These are phyloP conservation scores for Diorhabda sublineata DNA, from an alignment of 1,140 invertebrate genomes.

Conservation along the genomic window DNA sequence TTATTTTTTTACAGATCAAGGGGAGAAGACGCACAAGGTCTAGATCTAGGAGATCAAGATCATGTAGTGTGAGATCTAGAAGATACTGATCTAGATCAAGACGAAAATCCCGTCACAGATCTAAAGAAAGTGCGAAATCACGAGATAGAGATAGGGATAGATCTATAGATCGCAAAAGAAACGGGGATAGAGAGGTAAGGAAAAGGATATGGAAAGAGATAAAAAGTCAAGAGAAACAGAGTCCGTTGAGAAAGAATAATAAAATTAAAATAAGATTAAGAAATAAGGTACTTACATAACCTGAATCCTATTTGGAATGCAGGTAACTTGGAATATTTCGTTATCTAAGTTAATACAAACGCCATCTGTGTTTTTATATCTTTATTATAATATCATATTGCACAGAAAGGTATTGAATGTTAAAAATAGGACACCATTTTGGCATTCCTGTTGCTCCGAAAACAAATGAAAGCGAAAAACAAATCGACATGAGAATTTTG, in stretches of 20 bases:
- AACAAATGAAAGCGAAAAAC: too few species aligned
- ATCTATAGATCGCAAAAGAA: conserved; percentile 34
- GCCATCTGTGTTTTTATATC: too few species aligned
- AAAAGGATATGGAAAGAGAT: conserved; percentile 44
- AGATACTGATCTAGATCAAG: conserved; percentile 37
- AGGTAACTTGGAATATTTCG: too few species aligned
- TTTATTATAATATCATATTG: too few species aligned
- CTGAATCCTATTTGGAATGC: too few species aligned
- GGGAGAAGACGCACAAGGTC: conserved; percentile 48
- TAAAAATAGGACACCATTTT: too few species aligned
- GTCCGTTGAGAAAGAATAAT: conserved; percentile 25
- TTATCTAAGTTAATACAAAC: too few species aligned
- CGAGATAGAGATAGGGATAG: conserved; percentile 38
- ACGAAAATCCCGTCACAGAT: conserved; percentile 32
- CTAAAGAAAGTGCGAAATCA: conserved; percentile 25
- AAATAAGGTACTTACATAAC: too few species aligned
- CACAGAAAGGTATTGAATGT: too few species aligned
- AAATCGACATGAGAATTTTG: too few species aligned
- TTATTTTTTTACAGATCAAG: conserved; percentile 29
- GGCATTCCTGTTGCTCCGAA: too few species aligned
- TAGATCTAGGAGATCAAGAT: conserved; percentile 49
- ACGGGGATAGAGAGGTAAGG: conserved; percentile 47
- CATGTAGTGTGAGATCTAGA: conserved; percentile 39
- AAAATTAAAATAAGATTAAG: too few species aligned
- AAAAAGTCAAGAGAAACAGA: conserved; percentile 36